Base-by-base conservation (phyloP, 2,113 vertebrate genomes). In the Dermatemys mawii region DNA sequence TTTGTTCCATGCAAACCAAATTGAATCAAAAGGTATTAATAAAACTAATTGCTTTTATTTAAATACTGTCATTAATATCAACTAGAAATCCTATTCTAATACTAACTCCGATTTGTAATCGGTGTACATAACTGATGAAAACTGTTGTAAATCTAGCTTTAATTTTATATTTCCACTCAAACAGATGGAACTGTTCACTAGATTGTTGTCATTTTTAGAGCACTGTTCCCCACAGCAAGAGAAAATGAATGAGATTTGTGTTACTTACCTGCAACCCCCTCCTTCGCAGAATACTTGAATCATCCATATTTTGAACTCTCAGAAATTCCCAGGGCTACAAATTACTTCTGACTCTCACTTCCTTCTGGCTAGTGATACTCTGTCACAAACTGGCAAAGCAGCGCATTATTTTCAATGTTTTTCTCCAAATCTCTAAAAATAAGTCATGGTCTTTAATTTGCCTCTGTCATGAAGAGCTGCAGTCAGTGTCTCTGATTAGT, bases 191-290 rank as follows among this genome's bases (percentile, higher is more conserved):
- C 63, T 70, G 91, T n/a, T 26, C 26, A 83, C 75, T 87, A 55
- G 78, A 75, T 1, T 55, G 63, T 44, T 89, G 90, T 50, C 21
- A 88, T 91, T 93, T 90, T 67, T 49, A 92, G n/a, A 92, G 84
- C 29, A 91, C 21, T 50, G 60, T 38, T 50, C 19, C 70, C 50
- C 44, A 57, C 19, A 70, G 46, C 1, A 78, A 51, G 86, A 70
- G 50, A 85, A 91, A 14, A 60, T n/a, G 54, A 81, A 67, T 90
- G 90, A 95, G 94, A 84, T 96, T 94, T 96, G 57, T 89, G 87
- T 80, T 94, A 96, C 98, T 98, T 97, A 98, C 98, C 98, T 98
- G 98, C 96, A 98, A 96, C 90, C 98, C 98, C 88, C 98, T 98
- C 92, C 98, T 98, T 91, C 97, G 97, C 55, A 98, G 95, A 97